A percentile compares a stretch with the other conserved stretches of the same genome.
Evolutionary conservation across 2,113 vertebrate genomes (phyloP).

Genomic region (Arothron firmamentum): DNA sequence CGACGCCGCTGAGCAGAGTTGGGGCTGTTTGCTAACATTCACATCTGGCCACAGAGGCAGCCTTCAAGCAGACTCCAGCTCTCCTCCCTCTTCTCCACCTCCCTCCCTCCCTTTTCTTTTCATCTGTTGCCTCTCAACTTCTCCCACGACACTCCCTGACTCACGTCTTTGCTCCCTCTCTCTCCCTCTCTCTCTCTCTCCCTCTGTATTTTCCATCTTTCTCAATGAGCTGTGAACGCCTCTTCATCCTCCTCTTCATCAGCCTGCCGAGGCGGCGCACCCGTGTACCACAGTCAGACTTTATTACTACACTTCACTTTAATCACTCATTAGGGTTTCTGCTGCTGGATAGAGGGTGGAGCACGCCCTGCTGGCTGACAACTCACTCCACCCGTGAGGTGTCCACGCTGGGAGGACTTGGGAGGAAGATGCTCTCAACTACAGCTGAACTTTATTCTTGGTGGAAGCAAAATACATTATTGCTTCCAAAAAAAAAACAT

Average conservation of each 20-base stretch:
- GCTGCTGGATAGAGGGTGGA: conserved; percentile 1
- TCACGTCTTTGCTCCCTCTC: conserved; percentile 36
- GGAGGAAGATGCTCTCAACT: too few species aligned
- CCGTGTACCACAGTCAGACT: conserved; percentile 35
- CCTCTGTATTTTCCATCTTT: not conserved
- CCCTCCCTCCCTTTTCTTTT: conserved; percentile 36
- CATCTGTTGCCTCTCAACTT: conserved; percentile 46
- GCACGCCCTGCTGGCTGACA: conserved; percentile 37
- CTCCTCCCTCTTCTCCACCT: conserved; percentile 24
- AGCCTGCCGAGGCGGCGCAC: conserved; percentile 21
- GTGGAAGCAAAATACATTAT: not conserved
- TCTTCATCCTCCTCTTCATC: conserved; percentile 30
- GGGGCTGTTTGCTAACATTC: conserved; percentile 63
- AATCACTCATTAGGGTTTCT: conserved; percentile 17
- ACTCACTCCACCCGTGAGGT: conserved; percentile 4
- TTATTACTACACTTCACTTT: conserved; percentile 28
- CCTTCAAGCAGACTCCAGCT: conserved; percentile 62
- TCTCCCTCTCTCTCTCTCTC: conserved; percentile 4
- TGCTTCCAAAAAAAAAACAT: not conserved
- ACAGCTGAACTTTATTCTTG: too few species aligned
- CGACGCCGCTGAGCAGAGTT: conserved; percentile 50
- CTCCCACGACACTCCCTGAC: conserved; percentile 45
- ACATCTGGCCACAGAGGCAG: conserved; percentile 71
- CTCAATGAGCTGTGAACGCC: conserved; percentile 10
- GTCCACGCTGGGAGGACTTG: not conserved